phyloP scores from a whole-genome alignment of 2,797 vertebrate genomes.

The Coracias cyanogaster region DNA sequence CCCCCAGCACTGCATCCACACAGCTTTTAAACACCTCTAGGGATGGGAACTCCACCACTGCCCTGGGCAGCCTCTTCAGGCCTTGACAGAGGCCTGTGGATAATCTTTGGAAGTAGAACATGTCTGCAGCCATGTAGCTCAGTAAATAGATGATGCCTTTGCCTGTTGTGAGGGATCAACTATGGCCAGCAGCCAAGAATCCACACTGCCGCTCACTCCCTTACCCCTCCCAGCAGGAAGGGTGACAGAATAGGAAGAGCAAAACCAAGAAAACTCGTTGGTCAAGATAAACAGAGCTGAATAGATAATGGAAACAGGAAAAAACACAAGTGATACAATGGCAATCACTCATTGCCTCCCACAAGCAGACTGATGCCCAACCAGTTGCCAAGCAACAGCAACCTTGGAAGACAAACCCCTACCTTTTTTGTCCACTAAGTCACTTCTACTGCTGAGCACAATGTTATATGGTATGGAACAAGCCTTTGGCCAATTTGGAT shows the following conservation, averaged over 20 bases:
- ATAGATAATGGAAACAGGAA: not conserved
- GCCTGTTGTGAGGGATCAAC: not conserved
- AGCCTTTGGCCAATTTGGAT: not conserved
- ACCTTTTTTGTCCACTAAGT: not conserved
- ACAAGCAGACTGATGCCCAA: not conserved
- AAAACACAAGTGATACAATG: not conserved
- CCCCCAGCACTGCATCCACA: too few relatives aligned
- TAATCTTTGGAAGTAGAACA: not conserved
- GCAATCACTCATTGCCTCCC: not conserved
- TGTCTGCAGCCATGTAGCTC: not conserved
- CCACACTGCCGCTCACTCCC: fast-evolving
- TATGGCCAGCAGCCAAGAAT: not conserved
- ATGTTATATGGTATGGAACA: not conserved
- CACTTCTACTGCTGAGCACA: not conserved
- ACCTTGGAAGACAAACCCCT: not conserved
- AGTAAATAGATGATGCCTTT: not conserved
- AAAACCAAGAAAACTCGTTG: not conserved
- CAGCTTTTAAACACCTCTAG: too few relatives aligned
- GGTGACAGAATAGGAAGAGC: not conserved
- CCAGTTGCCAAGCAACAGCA: not conserved
- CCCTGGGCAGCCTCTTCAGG: too few relatives aligned
- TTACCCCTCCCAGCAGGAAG: not conserved
- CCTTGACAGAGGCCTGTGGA: too few relatives aligned
- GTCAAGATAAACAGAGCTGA: not conserved
- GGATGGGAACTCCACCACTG: too few relatives aligned